A percentile compares a stretch with the other conserved stretches of the same genome.
phyloP scores from a whole-genome alignment of 1,140 invertebrate genomes.

The Oscheius sp. region DNA sequence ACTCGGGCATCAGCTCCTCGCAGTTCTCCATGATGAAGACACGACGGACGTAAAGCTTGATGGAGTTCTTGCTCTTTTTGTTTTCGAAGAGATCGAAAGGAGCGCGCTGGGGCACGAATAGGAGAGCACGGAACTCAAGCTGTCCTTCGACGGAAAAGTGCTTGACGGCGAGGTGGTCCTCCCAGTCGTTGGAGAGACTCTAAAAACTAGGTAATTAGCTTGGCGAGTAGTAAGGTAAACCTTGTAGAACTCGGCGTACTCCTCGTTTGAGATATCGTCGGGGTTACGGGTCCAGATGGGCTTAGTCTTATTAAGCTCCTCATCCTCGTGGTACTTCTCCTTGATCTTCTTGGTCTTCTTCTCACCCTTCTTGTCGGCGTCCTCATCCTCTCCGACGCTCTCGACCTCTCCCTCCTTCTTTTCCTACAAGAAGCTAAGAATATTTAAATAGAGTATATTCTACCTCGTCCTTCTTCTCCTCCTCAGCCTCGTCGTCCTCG shows the following conservation, averaged over 20 bases:
- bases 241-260: slow-evolving; percentile 99
- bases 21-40: slow-evolving; percentile 94
- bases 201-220: background rate
- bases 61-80: slow-evolving; percentile 96
- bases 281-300: slow-evolving; percentile 97
- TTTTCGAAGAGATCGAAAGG: slow-evolving; percentile 98
- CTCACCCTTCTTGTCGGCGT: slow-evolving; percentile 74
- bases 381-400: slow-evolving; percentile 68
- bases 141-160: slow-evolving; percentile 98
- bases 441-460: background rate
- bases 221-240: too few relatives aligned
- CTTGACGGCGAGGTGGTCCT: slow-evolving; percentile 95
- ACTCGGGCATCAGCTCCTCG: slow-evolving; percentile 95
- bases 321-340: slow-evolving; percentile 95
- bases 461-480: slow-evolving; percentile 62
- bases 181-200: slow-evolving; percentile 91
- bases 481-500: slow-evolving; percentile 70
- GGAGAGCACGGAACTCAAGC: slow-evolving; percentile 88
- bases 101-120: slow-evolving; percentile 88
- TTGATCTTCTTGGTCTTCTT: slow-evolving; percentile 89
- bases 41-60: slow-evolving; percentile 72
- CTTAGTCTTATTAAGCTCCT: slow-evolving; percentile 98
- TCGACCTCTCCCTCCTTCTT: slow-evolving; percentile 75
- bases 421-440: slow-evolving; percentile 50
- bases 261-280: slow-evolving; percentile 93